These are phyloP conservation scores for Blastobasis adustella DNA, from an alignment of 2,888 invertebrate genomes.

Conservation along the genomic window DNA sequence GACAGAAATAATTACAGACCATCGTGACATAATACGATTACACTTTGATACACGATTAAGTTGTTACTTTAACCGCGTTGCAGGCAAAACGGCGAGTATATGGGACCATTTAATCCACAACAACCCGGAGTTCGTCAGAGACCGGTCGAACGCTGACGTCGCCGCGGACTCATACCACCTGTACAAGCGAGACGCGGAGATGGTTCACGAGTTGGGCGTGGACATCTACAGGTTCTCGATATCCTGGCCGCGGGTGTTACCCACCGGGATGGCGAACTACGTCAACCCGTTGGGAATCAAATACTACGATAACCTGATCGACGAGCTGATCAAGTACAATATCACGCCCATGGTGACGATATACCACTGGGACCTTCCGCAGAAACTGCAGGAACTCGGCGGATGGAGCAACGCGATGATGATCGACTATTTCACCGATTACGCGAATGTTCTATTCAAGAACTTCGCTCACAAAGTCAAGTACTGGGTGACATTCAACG, in stretches of 20 bases:
- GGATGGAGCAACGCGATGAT: constrained; percentile 81
- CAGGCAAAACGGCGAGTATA: constrained; percentile 79
- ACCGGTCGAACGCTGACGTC: constrained; percentile 76
- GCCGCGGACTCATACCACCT: constrained; percentile 82
- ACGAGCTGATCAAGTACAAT: constrained; percentile 78
- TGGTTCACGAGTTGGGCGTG: constrained; percentile 77
- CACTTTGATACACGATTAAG: too few species aligned
- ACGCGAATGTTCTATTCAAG: constrained; percentile 76
- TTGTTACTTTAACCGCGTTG: constrained; percentile 14
- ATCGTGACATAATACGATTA: too few species aligned
- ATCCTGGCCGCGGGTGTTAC: constrained; percentile 85
- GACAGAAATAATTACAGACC: too few species aligned
- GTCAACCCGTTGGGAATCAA: constrained; percentile 81
- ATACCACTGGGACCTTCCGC: constrained; percentile 83
- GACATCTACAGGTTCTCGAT: constrained; percentile 82
- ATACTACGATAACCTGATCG: constrained; percentile 85
- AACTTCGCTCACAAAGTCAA: constrained; percentile 78
- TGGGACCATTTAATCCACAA: constrained; percentile 75
- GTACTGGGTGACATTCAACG: constrained; percentile 86
- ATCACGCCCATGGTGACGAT: constrained; percentile 83
- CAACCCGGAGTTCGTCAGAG: constrained; percentile 66
- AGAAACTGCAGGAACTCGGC: constrained; percentile 77
- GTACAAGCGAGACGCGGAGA: constrained; percentile 77
- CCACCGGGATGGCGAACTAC: constrained; percentile 78
- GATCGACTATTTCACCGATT: constrained; percentile 78